Percentiles rank a stretch among this genome's conserved stretches.
Conservation (phyloP, 2,888 invertebrate genomes). For the Sminthurides aquaticus region DNA sequence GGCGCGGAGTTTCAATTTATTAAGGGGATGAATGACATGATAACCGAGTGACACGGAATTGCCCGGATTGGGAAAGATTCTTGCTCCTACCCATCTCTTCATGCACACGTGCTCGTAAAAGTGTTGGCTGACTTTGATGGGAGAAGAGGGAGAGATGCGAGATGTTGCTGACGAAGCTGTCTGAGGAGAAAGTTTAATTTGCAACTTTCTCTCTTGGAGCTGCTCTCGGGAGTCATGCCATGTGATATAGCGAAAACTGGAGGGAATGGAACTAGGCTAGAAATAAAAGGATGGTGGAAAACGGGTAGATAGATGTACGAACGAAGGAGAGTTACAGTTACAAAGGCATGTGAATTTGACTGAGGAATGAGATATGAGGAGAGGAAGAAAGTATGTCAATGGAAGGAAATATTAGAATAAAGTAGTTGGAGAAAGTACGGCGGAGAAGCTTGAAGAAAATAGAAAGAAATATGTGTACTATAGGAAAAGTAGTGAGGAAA, state of each 20-base stretch:
- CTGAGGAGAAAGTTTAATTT: neutral
- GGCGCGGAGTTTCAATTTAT: neutral
- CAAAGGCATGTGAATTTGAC: no score
- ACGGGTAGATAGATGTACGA: no score
- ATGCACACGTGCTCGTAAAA: neutral
- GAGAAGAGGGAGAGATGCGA: neutral
- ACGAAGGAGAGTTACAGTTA: no score
- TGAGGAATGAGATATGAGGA: no score
- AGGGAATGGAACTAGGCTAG: no score
- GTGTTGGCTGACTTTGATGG: no score
- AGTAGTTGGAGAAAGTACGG: neutral
- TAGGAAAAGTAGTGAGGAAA: neutral
- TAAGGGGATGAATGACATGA: neutral
- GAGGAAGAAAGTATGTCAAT: neutral
- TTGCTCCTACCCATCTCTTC: no score
- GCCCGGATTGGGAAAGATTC: no score
- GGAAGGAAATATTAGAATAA: neutral
- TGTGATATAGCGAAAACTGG: no score
- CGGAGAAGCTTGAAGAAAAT: neutral
- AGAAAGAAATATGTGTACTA: neutral
- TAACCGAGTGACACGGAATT: neutral
- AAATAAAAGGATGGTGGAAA: no score
- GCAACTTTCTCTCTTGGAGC: neutral
- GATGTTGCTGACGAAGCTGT: neutral
- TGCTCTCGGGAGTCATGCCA: no score